A percentile compares a stretch with the other conserved stretches of the same genome.
These are phyloP conservation scores for Zapornia atra DNA, from an alignment of 2,113 vertebrate genomes.

Conservation along the genomic window DNA sequence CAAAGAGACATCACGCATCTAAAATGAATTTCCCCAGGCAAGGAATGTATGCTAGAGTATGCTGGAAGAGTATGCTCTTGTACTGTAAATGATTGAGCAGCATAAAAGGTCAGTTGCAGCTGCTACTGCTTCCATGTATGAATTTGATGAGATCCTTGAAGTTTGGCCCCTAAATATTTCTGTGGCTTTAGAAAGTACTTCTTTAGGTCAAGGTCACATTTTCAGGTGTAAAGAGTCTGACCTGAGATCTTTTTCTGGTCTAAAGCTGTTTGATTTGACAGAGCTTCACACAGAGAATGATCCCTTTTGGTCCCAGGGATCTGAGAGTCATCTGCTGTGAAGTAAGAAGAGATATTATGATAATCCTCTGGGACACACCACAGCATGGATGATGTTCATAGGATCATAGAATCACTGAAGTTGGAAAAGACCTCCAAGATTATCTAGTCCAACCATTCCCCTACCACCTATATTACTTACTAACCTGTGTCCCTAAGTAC, in stretches of 20 bases:
- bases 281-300: neutral
- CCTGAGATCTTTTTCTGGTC: neutral
- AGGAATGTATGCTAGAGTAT: neutral
- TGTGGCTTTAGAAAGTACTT: neutral
- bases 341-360: neutral
- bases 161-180: neutral
- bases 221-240: neutral
- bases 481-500: too few relatives aligned
- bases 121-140: neutral
- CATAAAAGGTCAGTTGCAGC: slow-evolving; percentile 17
- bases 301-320: neutral
- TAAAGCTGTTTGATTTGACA: neutral
- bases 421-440: too few relatives aligned
- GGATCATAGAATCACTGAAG: too few relatives aligned
- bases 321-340: neutral
- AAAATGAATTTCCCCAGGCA: slow-evolving; percentile 6
- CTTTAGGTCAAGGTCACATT: neutral
- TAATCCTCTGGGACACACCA: neutral
- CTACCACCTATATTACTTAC: too few relatives aligned
- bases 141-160: neutral
- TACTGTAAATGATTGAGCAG: neutral
- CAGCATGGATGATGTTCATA: neutral
- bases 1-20: neutral
- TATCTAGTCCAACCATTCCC: too few relatives aligned
- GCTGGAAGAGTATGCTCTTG: neutral